A percentile compares a stretch with the other conserved stretches of the same genome.
These are phyloP conservation scores for Argya squamiceps DNA, from an alignment of 2,797 vertebrate genomes.

Conservation along the genomic window DNA sequence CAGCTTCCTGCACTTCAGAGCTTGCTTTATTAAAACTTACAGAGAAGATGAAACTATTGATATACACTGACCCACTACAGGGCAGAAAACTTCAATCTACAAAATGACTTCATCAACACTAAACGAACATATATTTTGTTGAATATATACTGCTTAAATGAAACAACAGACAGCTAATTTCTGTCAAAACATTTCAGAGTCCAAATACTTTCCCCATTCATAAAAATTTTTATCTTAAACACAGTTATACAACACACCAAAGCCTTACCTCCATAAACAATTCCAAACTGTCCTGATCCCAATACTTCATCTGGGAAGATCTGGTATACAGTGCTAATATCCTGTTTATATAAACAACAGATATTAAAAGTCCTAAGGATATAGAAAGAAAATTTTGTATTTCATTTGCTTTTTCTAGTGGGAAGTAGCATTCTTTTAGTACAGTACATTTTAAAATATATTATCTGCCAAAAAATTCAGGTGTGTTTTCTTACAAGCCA, in stretches of 20 bases:
- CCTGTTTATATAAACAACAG: slow-evolving; percentile 76
- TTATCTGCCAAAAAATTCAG: not conserved
- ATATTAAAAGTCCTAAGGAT: not conserved
- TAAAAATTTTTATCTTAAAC: not conserved
- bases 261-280: slow-evolving; percentile 93
- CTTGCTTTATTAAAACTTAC: not conserved
- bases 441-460: not conserved
- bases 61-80: not conserved
- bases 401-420: not conserved
- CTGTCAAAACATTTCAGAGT: not conserved
- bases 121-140: not conserved
- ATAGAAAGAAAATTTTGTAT: not conserved
- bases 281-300: slow-evolving; percentile 96
- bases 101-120: not conserved
- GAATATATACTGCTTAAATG: not conserved
- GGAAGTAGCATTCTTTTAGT: not conserved
- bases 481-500: not conserved
- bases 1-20: not conserved
- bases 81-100: not conserved
- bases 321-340: slow-evolving; percentile 96
- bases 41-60: not conserved
- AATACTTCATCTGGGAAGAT: slow-evolving; percentile 97
- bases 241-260: not conserved
- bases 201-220: not conserved
- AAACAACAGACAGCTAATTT: not conserved